Conservation (phyloP, 2,888 invertebrate species). For the Tetanocera ferruginea region DNA sequence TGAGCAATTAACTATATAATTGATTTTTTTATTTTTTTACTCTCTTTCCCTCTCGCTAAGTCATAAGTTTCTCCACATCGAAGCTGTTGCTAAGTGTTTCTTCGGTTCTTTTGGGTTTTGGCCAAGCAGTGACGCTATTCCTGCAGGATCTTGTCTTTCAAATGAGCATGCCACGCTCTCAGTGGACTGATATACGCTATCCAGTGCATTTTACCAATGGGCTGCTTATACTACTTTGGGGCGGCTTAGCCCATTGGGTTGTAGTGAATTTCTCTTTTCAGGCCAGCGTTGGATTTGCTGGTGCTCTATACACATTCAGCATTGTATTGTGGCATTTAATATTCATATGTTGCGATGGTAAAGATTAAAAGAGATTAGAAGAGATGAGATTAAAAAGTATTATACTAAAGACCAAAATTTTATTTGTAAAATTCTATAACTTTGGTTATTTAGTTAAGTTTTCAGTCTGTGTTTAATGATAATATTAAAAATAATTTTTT, state of each 20-base stretch:
- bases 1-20: conserved; percentile 49
- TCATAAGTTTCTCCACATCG: conserved; percentile 68
- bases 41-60: conserved; percentile 47
- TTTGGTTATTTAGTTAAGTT: too few relatives aligned
- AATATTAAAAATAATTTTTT: too few relatives aligned
- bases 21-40: conserved; percentile 27
- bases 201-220: conserved; percentile 68
- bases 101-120: conserved; percentile 67
- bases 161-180: conserved; percentile 65
- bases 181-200: conserved; percentile 66
- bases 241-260: conserved; percentile 64
- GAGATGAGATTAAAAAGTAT: not conserved
- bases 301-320: conserved; percentile 60
- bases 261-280: conserved; percentile 67
- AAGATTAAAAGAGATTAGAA: conserved; percentile 49
- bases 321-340: conserved; percentile 65
- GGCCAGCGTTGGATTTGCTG: conserved; percentile 64
- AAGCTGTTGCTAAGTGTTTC: conserved; percentile 67
- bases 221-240: conserved; percentile 65
- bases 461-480: too few relatives aligned
- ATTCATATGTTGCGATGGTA: conserved; percentile 61
- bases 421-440: too few relatives aligned
- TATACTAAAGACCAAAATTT: not conserved
- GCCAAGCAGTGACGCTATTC: conserved; percentile 67
- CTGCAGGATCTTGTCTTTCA: conserved; percentile 68